Base-by-base conservation (phyloP, 2,888 invertebrate species). In the Drosophila ezoana region DNA sequence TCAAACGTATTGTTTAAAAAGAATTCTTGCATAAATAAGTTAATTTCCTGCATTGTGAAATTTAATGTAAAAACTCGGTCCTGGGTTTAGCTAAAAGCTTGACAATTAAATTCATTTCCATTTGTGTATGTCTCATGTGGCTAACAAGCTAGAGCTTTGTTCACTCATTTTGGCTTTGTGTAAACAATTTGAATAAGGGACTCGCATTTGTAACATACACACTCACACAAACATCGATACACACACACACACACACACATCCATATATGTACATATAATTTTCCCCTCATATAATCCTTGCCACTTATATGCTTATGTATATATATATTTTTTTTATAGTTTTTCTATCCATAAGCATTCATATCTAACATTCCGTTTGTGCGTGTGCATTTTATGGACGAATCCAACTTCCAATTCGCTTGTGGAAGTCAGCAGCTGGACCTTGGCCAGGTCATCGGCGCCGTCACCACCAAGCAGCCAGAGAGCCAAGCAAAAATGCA, bases 311-410 rank as follows among this genome's bases (percentile, higher is more conserved):
- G 67, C 72, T 73, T 73, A 59, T 58, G 71, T 63, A 69, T 45
- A 72, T 64, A 35, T 57, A 58, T 65, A n/a, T 75, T 79, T 63
- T 79, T 61, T 72, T 86, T 83, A 79, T 83, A 83, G 87, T 83
- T 83, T 68, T 35, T 62, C 74, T 59, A 60, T 63, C 71, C 64
- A 72, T 72, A 48, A 68, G 49, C 60, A 79, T 79, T 72, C 74
- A 76, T 72, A 76, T 43, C 44, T 60, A 62, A 69, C 61, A 74
- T 73, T 52, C 52, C 41, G 59, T 44, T 65, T 62, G 59, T 44
- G 70, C 58, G 64, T 61, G 61, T 62, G 76, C 79, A 73, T 76
- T 83, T 86, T 86, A 83, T 83, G 82, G 82, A 83, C 71, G 70
- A 72, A 72, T 69, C 66, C 65, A 72, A 72, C 59, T 60, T 66